Percentiles rank a stretch among this genome's conserved stretches.
Conservation (phyloP, 2,888 invertebrate genomes). For the Chromoteleia sp. region DNA sequence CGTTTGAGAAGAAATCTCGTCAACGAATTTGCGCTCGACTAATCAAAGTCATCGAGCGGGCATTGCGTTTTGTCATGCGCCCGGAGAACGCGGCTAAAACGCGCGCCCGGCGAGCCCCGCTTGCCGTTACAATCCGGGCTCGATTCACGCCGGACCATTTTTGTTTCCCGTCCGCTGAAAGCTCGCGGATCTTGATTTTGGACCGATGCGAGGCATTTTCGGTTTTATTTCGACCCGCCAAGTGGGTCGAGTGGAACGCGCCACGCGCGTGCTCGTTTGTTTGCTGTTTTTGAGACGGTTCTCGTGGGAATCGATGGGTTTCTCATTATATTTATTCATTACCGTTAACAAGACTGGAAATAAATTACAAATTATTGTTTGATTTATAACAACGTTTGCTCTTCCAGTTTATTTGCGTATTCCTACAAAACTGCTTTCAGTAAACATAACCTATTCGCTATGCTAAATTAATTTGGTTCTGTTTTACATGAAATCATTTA, state of each 20-base stretch:
- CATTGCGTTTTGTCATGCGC: constrained; percentile 33
- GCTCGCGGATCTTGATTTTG: constrained; percentile 27
- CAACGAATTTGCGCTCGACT: constrained; percentile 53
- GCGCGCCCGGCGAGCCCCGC: constrained; percentile 23
- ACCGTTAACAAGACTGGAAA: too few species aligned
- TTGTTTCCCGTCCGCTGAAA: constrained; percentile 28
- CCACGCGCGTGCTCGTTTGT: not conserved
- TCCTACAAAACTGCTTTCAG: too few species aligned
- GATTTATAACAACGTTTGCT: too few species aligned
- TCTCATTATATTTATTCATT: too few species aligned
- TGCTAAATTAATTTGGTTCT: too few species aligned
- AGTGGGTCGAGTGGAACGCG: constrained; percentile 23
- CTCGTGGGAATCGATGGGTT: too few species aligned
- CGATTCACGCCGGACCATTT: constrained; percentile 31
- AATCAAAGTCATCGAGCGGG: constrained; percentile 57
- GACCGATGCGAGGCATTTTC: constrained; percentile 24
- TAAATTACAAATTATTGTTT: too few species aligned
- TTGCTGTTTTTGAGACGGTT: constrained; percentile 2
- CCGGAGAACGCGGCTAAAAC: constrained; percentile 15
- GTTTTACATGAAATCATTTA: too few species aligned
- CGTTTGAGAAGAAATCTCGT: constrained; percentile 58
- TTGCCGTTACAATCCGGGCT: constrained; percentile 3
- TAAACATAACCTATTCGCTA: too few species aligned
- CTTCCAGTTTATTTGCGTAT: too few species aligned
- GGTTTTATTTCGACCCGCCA: constrained; percentile 16